These are phyloP conservation scores for Varanus salvator DNA, from an alignment of 2,113 vertebrate species.

Conservation along the genomic window DNA sequence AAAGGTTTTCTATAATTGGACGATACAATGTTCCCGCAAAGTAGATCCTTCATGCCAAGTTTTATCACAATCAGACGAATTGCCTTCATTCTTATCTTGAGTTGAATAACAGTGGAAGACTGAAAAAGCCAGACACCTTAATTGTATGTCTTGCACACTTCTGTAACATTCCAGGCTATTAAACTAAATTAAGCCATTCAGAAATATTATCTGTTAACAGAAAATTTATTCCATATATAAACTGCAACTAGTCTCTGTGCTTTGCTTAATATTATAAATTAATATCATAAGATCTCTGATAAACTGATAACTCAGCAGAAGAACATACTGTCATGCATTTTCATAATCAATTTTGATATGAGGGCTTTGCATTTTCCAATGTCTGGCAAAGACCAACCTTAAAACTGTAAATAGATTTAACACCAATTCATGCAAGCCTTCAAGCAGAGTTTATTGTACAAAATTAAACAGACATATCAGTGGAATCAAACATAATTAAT, in stretches of 20 bases:
- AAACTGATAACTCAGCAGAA: neutral
- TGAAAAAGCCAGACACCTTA: neutral
- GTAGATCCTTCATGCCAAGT: neutral
- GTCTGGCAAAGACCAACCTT: neutral
- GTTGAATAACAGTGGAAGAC: neutral
- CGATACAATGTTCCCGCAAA: neutral
- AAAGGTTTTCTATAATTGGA: neutral
- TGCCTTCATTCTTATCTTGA: neutral
- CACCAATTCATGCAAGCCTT: neutral
- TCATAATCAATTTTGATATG: neutral
- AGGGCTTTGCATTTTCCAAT: neutral
- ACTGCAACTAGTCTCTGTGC: neutral
- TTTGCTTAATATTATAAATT: neutral
- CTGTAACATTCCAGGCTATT: neutral
- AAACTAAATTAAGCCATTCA: neutral
- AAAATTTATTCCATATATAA: neutral
- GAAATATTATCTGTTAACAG: neutral
- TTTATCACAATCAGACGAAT: neutral
- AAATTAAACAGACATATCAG: neutral
- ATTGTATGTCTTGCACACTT: neutral
- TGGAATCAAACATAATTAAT: neutral
- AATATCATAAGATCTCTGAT: neutral
- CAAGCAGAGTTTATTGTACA: neutral
- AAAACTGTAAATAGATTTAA: neutral
- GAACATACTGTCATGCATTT: neutral